Evolutionary conservation across 2,797 vertebrate genomes (phyloP).

Genomic region (Megalops cyprinoides): DNA sequence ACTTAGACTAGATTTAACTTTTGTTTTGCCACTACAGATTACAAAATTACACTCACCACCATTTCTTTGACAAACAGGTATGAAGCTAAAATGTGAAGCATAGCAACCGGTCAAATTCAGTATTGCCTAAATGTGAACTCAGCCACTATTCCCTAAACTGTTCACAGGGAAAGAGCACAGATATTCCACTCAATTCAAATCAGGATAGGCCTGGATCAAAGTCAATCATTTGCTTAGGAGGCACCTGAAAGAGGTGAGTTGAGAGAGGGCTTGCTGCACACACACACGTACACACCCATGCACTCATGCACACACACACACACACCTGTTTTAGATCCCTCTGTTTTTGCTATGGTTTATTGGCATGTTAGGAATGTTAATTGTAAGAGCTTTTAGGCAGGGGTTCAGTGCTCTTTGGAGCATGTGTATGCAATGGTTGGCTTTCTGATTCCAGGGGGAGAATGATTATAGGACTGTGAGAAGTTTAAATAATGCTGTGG

Average conservation of each 20-base stretch:
- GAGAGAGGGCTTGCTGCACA: not conserved
- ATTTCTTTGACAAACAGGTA: not conserved
- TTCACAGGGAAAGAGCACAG: not conserved
- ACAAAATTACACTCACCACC: no score
- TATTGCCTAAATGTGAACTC: not conserved
- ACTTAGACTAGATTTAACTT: no score
- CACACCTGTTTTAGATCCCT: constrained; percentile 75
- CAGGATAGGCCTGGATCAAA: constrained; percentile 24
- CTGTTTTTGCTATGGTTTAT: constrained; percentile 71
- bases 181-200: not conserved
- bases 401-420: constrained; percentile 52
- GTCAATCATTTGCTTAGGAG: constrained; percentile 42
- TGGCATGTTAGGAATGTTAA: constrained; percentile 78
- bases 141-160: not conserved
- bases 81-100: not conserved
- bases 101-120: not conserved
- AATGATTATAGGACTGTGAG: constrained; percentile 41
- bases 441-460: constrained; percentile 31
- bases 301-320: constrained; percentile 13
- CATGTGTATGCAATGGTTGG: constrained; percentile 26
- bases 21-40: no score
- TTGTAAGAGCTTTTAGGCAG: constrained; percentile 68
- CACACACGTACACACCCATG: not conserved
- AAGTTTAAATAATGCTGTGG: not conserved
- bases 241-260: constrained; percentile 38